Evolutionary conservation across 2,113 vertebrate genomes (phyloP).

Genomic region (Chlorocebus sabaeus): DNA sequence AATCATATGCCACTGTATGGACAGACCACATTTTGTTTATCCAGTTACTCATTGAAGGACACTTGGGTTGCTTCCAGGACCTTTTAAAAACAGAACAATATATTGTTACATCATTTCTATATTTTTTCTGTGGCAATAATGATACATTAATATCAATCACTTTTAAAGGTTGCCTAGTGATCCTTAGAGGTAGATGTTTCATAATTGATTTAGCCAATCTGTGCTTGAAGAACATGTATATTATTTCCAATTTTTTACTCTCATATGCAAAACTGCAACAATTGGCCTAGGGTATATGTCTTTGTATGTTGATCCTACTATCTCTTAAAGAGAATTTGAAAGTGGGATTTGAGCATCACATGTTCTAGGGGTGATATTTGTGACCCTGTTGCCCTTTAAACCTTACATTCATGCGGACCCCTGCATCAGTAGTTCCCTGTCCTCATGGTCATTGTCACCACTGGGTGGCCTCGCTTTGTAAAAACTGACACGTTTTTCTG

Average conservation of each 20-base stretch:
- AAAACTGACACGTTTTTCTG: neutral
- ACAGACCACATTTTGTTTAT: neutral
- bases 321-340: neutral
- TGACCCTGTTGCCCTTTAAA: neutral
- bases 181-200: neutral
- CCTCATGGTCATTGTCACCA: neutral
- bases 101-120: neutral
- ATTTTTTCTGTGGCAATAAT: neutral
- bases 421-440: fast-evolving
- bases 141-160: neutral
- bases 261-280: neutral
- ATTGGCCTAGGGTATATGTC: neutral
- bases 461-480: neutral
- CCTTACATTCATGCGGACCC: neutral
- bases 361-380: neutral
- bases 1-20: too few relatives aligned
- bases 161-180: neutral
- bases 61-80: neutral
- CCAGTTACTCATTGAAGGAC: neutral
- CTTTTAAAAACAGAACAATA: neutral
- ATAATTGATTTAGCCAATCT: neutral
- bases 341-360: neutral
- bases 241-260: neutral
- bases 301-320: neutral
- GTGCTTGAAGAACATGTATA: neutral